Evolutionary conservation across 2,888 invertebrate species (phyloP), one percentile per base, ranked within the genome.

Genomic region (Muscina levida): DNA sequence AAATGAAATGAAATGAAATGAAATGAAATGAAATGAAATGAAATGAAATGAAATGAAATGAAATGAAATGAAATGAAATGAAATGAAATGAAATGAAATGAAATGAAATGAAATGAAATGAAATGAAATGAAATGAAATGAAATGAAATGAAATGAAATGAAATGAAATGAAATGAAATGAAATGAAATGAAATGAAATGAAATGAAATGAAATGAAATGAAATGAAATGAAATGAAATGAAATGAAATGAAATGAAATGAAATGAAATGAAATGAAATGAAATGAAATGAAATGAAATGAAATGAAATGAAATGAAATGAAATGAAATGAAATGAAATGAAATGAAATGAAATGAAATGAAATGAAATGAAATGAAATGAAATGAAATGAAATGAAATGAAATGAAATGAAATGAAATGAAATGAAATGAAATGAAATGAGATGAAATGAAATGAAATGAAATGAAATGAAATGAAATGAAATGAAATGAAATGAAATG

Each of bases 91-190:
- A 48, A 17, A 5, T 48, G n/a, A 48, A 48, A 17, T 48, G n/a
- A 17, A 48, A 17, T 48, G n/a, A 48, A 17, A 17, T 48, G n/a
- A 48, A 48, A 17, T 48, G n/a, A 48, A 48, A 17, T 17, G 17
- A 48, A 48, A 17, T 48, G n/a, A 48, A 48, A 17, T 48, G 17
- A 17, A 48, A 17, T 48, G n/a, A 48, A 48, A 17, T 10, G n/a
- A 48, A 48, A 48, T 48, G 1, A 48, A 48, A 17, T 44, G n/a
- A 48, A 48, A 17, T 48, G n/a, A 48, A 48, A 17, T 48, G n/a
- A 48, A 17, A 17, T 19, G n/a, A 48, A 48, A 10, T 48, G 3
- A 48, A 48, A 2, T 48, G n/a, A 48, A 17, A 17, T 48, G 17
- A 48, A 48, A 17, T 48, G n/a, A 48, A 17, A 10, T 48, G n/a